Base-by-base conservation (phyloP, 2,888 invertebrate species). In the Meandrusa payeni region DNA sequence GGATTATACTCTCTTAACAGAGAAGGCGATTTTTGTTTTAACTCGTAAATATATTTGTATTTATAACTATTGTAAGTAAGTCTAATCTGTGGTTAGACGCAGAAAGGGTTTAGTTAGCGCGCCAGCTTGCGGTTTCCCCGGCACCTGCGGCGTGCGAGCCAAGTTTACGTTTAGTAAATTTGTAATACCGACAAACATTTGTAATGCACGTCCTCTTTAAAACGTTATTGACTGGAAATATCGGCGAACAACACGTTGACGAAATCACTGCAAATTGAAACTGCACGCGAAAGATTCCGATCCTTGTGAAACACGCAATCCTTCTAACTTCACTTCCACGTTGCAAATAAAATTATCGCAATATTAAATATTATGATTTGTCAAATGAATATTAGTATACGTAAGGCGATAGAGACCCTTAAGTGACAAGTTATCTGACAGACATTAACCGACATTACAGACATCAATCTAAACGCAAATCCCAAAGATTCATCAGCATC, bases 251-350 rank as follows among this genome's bases (percentile, higher is more conserved):
- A 19, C 24, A 17, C 13, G 29, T 31, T 39, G 27, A 27, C 15
- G 44, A 39, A 39, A 39, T 33, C 27, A n/a, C 38, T 6, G 32
- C 33, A 23, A 39, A 44, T 39, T 44, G 27, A 33, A 39, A 39
- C 27, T 27, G 17, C 38, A 44, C 7, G 24, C 36, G 15, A 13
- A 28, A 13, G 20, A 5, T 20, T 9, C 22, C 6, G 5, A 22
- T 26, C 26, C 11, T 24, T 20, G n/a, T 5, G 27, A 28, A 38
- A 28, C 6, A 1, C 22, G 34, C 9, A 12, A 29, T 29, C 9
- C 12, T 23, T 12, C 22, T 3, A 12, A 34, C 23, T 7, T 34
- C 23, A 32, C 13, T 34, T 13, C 10, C 11, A 33, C 20, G 11
- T 13, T 15, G 5, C 23, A n/a, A 15, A 24, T 15, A 33, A n/a